Conservation (phyloP, 2,797 vertebrate species). For the Argentina silus region DNA sequence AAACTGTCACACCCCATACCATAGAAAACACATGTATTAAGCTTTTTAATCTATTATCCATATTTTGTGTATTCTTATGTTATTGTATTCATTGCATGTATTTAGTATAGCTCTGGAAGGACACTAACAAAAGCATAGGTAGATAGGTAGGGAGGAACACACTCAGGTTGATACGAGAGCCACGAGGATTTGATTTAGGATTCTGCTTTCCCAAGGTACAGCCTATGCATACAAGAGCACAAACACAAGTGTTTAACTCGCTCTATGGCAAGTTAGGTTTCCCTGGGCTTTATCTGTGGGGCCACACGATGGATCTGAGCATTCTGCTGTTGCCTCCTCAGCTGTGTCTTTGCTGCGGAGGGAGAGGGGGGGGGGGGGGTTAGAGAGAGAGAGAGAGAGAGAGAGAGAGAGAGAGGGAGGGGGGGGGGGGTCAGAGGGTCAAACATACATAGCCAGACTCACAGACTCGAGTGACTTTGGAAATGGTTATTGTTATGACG, state of each 20-base stretch:
- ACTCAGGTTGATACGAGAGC: too few relatives aligned
- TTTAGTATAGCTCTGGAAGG: neutral
- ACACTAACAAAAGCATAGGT: too few relatives aligned
- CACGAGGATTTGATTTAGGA: neutral
- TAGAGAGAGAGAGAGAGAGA: neutral
- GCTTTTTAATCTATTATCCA: too few relatives aligned
- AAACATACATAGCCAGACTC: neutral
- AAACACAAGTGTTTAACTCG: neutral
- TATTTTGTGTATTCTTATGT: too few relatives aligned
- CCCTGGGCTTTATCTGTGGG: neutral
- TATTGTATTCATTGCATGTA: too few relatives aligned
- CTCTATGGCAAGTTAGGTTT: neutral
- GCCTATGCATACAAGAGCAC: neutral
- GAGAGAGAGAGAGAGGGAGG: neutral
- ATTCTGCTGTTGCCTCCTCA: constrained; percentile 47
- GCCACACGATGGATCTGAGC: too few relatives aligned
- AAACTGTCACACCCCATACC: neutral
- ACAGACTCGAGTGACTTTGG: neutral
- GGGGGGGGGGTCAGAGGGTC: neutral
- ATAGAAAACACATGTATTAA: neutral
- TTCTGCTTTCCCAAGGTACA: neutral
- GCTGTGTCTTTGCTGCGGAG: constrained; percentile 50
- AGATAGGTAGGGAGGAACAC: too few relatives aligned
- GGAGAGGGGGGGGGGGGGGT: neutral
- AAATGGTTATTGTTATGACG: too few relatives aligned